A percentile compares a stretch with the other conserved stretches of the same genome.
Conservation (phyloP, 2,113 vertebrate genomes). For the Zosterops borbonicus region DNA sequence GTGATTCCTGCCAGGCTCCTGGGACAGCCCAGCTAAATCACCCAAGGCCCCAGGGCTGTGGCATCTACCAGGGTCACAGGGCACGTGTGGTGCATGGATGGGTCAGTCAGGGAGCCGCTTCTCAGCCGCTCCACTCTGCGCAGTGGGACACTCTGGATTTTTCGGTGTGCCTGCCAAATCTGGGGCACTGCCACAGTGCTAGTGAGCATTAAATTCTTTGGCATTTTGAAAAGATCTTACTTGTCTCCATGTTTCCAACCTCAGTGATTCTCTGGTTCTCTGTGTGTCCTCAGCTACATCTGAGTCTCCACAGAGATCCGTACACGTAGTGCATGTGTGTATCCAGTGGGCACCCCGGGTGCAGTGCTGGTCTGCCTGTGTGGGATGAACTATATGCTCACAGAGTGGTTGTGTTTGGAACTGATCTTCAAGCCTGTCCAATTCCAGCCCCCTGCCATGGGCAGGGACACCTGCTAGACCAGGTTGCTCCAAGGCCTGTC, state of each 20-base stretch:
- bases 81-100: fast-evolving
- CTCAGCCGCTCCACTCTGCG: fast-evolving
- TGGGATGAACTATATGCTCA: fast-evolving
- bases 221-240: neutral
- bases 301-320: fast-evolving
- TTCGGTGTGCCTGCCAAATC: fast-evolving
- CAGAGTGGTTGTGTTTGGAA: neutral
- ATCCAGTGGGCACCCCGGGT: fast-evolving
- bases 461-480: neutral
- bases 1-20: neutral
- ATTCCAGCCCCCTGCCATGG: neutral
- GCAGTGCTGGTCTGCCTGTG: fast-evolving
- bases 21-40: neutral
- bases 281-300: neutral
- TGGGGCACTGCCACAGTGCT: neutral
- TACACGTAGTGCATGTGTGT: fast-evolving
- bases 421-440: neutral
- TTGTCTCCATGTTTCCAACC: neutral
- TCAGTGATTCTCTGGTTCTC: fast-evolving
- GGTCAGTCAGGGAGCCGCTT: neutral
- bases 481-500: neutral
- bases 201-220: neutral
- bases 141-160: neutral
- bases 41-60: neutral
- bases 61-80: neutral